Percentiles rank a stretch among this genome's conserved stretches.
phyloP scores from a whole-genome alignment of 2,113 vertebrate genomes.

The Petrocephalus zakoni region DNA sequence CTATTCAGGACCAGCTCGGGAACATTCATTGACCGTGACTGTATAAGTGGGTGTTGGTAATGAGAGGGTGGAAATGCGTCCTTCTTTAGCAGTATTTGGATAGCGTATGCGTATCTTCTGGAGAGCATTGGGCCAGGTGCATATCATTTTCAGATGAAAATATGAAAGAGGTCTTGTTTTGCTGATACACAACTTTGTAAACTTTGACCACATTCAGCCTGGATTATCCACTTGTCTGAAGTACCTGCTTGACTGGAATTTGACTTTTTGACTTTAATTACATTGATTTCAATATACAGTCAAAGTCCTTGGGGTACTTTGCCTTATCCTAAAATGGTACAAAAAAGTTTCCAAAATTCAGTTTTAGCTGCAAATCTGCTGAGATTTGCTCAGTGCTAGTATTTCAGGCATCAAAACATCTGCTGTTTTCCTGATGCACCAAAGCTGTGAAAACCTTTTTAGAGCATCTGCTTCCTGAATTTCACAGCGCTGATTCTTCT shows the following conservation, averaged over 20 bases:
- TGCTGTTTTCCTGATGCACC: slow-evolving; percentile 1
- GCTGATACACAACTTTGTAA: background rate
- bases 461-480: background rate
- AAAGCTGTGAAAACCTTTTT: background rate
- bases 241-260: background rate
- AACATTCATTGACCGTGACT: background rate
- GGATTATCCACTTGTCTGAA: background rate
- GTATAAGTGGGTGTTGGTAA: background rate
- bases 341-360: background rate
- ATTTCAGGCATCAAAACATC: background rate
- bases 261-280: background rate
- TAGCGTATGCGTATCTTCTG: background rate
- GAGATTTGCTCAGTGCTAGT: background rate
- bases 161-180: background rate
- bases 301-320: background rate
- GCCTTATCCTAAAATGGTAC: background rate
- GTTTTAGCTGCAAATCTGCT: background rate
- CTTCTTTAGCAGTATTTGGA: background rate
- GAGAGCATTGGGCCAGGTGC: background rate
- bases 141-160: background rate
- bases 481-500: background rate
- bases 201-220: background rate
- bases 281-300: background rate
- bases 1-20: background rate
- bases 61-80: background rate